Base-by-base conservation (phyloP, 1,140 invertebrate species). In the Lepidostoma basale region DNA sequence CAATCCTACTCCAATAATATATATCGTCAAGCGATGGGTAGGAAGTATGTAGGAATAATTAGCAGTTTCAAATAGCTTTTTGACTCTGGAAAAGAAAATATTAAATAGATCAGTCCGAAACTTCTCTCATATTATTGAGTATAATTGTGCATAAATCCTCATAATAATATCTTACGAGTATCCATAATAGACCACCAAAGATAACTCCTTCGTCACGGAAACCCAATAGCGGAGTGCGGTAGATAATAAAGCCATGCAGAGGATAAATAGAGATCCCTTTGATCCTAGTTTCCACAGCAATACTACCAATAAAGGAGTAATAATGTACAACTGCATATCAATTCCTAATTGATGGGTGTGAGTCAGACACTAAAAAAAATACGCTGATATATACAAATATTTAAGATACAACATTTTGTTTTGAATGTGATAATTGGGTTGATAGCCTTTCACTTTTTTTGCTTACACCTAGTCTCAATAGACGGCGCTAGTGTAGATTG, bases 261-360 rank as follows among this genome's bases (percentile, higher is more conserved):
- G 39, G 0, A 91, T 76, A 9, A 85, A 63, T 1, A 82, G 44
- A 25, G 83, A 73, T 25, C 90, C 90, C 16, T 83, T 73, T 54
- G 78, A 86, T 14, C 85, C 86, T 78, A 79, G 89, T 68, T 84
- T 88, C 83, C 88, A 91, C 3, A 93, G 72, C 2, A 89, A 68
- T n/a, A 85, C 80, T 63, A 91, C 80, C 3, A 93, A 78, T 0
- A 93, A 78, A 3, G 91, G 85, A 0, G 90, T 88, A 0, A 88
- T 76, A 3, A 90, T 78, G 76, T 92, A 93, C 33, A 93, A 81
- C 76, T 93, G 91, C 78, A 91, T 92, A 74, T 94, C 92, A 74
- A 93, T 92, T 5, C 91, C 91, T 56, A 94, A 77, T 60, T 89
- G 88, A 72, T 89, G 88, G 0, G 88, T 89, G 72, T 89, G 87